Conservation (phyloP, 2,888 invertebrate genomes). For the Pachliopta kotzebuea region DNA sequence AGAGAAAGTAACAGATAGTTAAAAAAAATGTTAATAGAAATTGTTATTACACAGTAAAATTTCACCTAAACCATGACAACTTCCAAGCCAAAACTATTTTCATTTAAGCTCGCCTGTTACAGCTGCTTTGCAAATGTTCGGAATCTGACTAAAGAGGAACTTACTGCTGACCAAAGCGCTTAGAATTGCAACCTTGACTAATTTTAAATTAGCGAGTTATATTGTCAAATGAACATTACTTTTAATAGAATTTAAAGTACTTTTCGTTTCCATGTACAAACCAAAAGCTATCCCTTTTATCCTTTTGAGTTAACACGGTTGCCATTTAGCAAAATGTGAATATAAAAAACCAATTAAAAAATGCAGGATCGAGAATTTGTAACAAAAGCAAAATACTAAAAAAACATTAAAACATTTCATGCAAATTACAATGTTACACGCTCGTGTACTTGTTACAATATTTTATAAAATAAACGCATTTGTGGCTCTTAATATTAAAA, state of each 20-base stretch:
- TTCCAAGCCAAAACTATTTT: constrained; percentile 25
- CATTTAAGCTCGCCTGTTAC: constrained; percentile 26
- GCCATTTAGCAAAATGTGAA: no score
- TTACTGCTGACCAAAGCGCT: constrained; percentile 19
- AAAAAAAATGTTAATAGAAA: no score
- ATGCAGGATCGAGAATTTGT: neutral
- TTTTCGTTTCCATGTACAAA: no score
- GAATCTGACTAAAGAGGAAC: constrained; percentile 13
- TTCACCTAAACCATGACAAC: constrained; percentile 19
- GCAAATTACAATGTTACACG: neutral
- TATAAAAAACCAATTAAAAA: neutral
- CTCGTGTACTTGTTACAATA: neutral
- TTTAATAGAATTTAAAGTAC: no score
- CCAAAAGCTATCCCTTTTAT: no score
- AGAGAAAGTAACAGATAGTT: no score
- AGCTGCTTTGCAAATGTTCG: constrained; percentile 17
- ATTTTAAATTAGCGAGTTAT: constrained; percentile 1
- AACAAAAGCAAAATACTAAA: constrained; percentile 2
- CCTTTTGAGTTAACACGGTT: no score
- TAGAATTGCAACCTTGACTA: constrained; percentile 2
- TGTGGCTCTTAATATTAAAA: neutral
- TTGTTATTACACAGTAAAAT: constrained; percentile 1
- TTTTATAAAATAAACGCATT: neutral
- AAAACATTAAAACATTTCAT: neutral
- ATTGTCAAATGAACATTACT: neutral